Evolutionary conservation across 2,888 invertebrate genomes (phyloP), one percentile per base, ranked within the genome.

Genomic region (Flexamia atlantica): DNA sequence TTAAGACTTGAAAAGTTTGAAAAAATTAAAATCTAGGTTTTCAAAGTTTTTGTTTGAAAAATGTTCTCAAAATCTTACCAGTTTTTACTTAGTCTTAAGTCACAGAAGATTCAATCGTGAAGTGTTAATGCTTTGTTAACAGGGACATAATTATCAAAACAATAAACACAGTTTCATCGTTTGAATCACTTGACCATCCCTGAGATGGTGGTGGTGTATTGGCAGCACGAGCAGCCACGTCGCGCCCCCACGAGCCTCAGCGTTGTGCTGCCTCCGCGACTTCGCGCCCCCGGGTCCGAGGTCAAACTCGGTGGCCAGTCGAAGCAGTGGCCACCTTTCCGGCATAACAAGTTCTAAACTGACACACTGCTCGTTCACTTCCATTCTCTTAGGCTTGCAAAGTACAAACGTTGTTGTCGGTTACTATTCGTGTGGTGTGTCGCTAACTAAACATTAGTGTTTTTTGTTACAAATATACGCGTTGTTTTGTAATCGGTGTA

Each of bases 401-500:
- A 79, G 79, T 79, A 79, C 79, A 79, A 79, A 79, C 40, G 40
- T 42, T 20, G 50, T 76, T 46, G 76, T 76, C 30, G 76, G 70
- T 70, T 70, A 70, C 70, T 70, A 70, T 70, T 70, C 70, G 76
- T 40, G 76, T 76, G 76, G 76, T 76, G 76, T 76, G 76, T 76
- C 76, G n/a, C 30, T 40, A 40, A 72, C 72, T 72, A 46, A 40
- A 50, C 60, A 28, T 14, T 68, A 81, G 64, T 64, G 46, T 46
- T 81, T 68, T 81, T 81, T 81, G 60, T 76, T 82, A 76, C 70
- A 82, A 46, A 82, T 70, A 82, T 82, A 70, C 32, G 30, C 53
- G 53, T 82, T 82, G 72, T 82, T 82, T 82, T 72, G 53, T 72
- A 82, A 82, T 82, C 82, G 25, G 82, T 70, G 81, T 81, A 68